A percentile compares a stretch with the other conserved stretches of the same genome.
phyloP scores from a whole-genome alignment of 2,113 vertebrate genomes.

The Todiramphus saurophagus region DNA sequence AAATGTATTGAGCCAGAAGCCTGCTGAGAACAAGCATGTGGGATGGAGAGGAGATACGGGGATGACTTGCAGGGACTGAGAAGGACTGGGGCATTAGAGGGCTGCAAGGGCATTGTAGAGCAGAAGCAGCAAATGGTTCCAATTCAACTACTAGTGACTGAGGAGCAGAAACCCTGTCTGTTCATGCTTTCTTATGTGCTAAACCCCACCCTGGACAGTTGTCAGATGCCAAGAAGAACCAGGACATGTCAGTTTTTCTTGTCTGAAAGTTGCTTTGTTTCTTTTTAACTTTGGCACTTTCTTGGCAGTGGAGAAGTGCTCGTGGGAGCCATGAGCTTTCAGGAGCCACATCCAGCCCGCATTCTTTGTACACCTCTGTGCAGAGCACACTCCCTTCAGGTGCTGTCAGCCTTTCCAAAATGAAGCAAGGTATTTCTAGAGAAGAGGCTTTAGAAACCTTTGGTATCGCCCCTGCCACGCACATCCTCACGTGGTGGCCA shows the following conservation, averaged over 20 bases:
- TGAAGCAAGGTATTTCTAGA: not conserved
- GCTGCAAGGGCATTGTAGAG: not conserved
- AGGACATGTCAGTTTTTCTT: not conserved
- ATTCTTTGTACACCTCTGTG: fast-evolving
- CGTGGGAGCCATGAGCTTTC: fast-evolving
- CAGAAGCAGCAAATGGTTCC: not conserved
- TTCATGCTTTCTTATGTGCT: not conserved
- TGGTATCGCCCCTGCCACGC: fast-evolving
- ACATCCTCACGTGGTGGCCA: fast-evolving
- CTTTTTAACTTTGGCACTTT: not conserved
- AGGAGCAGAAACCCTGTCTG: not conserved
- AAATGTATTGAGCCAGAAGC: not conserved
- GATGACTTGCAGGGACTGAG: not conserved
- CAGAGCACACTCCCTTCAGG: fast-evolving
- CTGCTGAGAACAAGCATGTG: not conserved
- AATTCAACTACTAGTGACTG: not conserved
- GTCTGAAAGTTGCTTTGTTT: not conserved
- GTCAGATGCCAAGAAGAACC: not conserved
- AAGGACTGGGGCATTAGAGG: not conserved
- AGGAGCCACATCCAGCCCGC: fast-evolving
- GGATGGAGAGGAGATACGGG: not conserved
- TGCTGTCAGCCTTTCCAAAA: not conserved
- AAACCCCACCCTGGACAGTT: not conserved
- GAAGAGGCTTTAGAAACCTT: not conserved
- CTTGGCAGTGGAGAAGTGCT: not conserved